These are phyloP conservation scores for Metopia argyrocephala DNA, from an alignment of 2,888 invertebrate species.

Conservation along the genomic window DNA sequence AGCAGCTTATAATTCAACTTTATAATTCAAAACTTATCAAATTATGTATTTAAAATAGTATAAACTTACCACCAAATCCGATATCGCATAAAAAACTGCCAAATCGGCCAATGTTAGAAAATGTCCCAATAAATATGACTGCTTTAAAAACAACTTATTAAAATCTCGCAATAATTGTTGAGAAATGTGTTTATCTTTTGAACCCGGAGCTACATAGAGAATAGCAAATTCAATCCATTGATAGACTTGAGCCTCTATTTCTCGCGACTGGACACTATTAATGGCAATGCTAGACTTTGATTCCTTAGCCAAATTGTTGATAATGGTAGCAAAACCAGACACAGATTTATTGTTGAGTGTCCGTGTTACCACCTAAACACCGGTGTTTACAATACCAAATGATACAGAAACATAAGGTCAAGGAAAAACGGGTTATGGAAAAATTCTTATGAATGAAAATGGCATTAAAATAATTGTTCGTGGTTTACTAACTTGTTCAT, in stretches of 20 bases:
- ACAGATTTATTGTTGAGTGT: slow-evolving; percentile 78
- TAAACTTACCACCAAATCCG: slow-evolving; percentile 83
- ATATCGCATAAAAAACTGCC: slow-evolving; percentile 84
- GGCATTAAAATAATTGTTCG: background rate
- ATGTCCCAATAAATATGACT: slow-evolving; percentile 82
- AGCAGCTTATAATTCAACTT: no score
- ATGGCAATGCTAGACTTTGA: slow-evolving; percentile 75
- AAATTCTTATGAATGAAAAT: background rate
- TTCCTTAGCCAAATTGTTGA: slow-evolving; percentile 79
- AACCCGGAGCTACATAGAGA: slow-evolving; percentile 75
- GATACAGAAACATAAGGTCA: slow-evolving; percentile 33
- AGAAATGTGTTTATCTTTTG: slow-evolving; percentile 73
- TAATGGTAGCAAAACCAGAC: slow-evolving; percentile 80
- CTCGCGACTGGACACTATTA: slow-evolving; percentile 74
- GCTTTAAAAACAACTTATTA: slow-evolving; percentile 79
- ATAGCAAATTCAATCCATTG: slow-evolving; percentile 86
- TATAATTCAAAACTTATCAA: no score
- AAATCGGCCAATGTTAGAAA: slow-evolving; percentile 84
- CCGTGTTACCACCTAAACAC: slow-evolving; percentile 79
- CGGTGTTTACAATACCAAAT: background rate
- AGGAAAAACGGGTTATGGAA: background rate
- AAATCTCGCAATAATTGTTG: slow-evolving; percentile 79
- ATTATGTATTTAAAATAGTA: no score
- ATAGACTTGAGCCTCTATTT: slow-evolving; percentile 79
- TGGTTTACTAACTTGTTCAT: slow-evolving; percentile 79